Evolutionary conservation across 2,113 vertebrate species (phyloP), one percentile per base, ranked within the genome.

Genomic region (Scomber scombrus): DNA sequence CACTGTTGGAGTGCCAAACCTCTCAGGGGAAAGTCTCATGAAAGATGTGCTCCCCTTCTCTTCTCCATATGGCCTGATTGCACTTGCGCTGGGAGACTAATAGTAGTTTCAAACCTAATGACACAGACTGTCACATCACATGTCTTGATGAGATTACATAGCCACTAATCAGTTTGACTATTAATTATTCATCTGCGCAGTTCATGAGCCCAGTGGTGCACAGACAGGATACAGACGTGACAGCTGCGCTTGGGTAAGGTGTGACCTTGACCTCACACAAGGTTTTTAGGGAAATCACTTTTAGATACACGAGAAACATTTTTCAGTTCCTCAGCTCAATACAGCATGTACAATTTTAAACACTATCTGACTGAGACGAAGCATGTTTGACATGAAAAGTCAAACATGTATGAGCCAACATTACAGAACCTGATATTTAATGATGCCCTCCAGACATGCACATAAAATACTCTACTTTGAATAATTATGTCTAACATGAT

Each of bases 171-270:
- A 78, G 45, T 68, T n/a, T 55, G 67, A 72, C 45, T 56, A 68
- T 62, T 69, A 57, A 78, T 81, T 76, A 73, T 85, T 79, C 31
- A 46, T 65, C 52, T 21, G 31, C 56, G 43, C 54, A 64, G 69
- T 64, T 73, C 50, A 80, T 78, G 67, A 75, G 50, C 54, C 0
- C 75, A 63, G 75, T 0, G 10, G 5, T 0, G 12, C 46, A 31
- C 9, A 4, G 29, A 45, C 29, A 5, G 7, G 15, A 31, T 29
- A 11, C 10, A 45, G 58, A 60, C 2, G 14, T n/a, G 65, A 69
- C 70, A 64, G 57, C 60, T 61, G 34, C 13, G 50, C 45, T 13
- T 34, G 4, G 21, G 14, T 0, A 54, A 56, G 9, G 5, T 15
- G 55, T 64, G 19, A 62, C 62, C 40, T 49, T 61, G n/a, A 49